Base-by-base conservation (phyloP, 1,140 invertebrate species). In the Listronotus oregonensis region DNA sequence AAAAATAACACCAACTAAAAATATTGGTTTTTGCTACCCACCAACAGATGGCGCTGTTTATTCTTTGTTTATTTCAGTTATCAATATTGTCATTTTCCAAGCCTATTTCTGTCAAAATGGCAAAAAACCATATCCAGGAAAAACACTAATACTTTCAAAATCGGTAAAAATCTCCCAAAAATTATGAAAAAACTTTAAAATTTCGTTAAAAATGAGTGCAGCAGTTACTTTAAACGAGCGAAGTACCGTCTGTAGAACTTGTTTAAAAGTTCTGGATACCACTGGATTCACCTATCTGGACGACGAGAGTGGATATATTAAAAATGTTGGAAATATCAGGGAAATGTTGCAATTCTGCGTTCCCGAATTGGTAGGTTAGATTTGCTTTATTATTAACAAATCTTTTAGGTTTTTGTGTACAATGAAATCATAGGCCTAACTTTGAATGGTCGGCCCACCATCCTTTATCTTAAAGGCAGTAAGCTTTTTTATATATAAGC, bases 261-360 rank as follows among this genome's bases (percentile, higher is more conserved):
- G 68, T 61, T 49, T 70, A 17, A 64, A 61, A 43, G 59, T 70
- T 18, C 37, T 70, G 18, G 64, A 67, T 32, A 61, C 15, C 10
- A 59, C 40, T 46, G 57, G 65, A 39, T 70, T 64, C 43, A 62
- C 54, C 27, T 70, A 61, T 39, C 43, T 70, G 17, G 68, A 70
- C 27, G 68, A 70, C 60, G 64, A 62, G 14, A 67, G 40, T 51
- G 64, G 55, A 27, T 65, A 65, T 39, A 39, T 63, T 14, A 54
- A 52, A 31, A 54, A 57, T 57, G 58, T 60, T 54, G 67, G 68
- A 34, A 70, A 64, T 50, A 47, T 70, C n/a, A 59, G 66, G 49
- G 69, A 70, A 52, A 65, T 70, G 62, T 9, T 70, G 32, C 66
- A 67, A 42, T 67, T 67, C 57, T 70, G 69, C 43, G 46, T 70